Base-by-base conservation (phyloP, 2,888 invertebrate species). In the Nasonovia ribisnigri region DNA sequence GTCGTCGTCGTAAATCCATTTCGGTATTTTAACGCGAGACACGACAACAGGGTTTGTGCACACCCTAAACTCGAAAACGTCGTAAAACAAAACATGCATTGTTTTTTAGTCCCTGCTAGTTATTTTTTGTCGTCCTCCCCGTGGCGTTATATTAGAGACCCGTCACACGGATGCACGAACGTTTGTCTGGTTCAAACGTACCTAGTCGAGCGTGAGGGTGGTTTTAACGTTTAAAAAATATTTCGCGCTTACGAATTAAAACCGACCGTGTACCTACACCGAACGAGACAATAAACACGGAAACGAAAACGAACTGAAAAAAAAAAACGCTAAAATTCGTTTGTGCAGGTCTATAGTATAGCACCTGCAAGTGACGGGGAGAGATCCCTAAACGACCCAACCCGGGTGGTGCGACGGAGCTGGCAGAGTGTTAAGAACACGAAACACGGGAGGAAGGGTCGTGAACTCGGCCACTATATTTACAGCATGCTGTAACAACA, bases 151-250 rank as follows among this genome's bases (percentile, higher is more conserved):
- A 36, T 77, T 8, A 77, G 36, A 77, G 77, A 77, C 77, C 36
- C 77, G 77, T 77, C 77, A 77, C 36, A 77, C 77, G 36, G 36
- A 77, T 36, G 36, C 36, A 10, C 8, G 20, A 36, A 36, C 36
- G 20, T 77, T 77, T 77, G 77, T 20, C 77, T 3, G 36, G 77
- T 20, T 20, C 77, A 36, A 36, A 77, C 67, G n/a, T n/a, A 36
- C 77, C 36, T 36, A 36, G 77, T 20, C 20, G 8, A 36, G 36
- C 20, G 20, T n/a, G n/a, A 77, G 16, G 77, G 16, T 36, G 36
- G 36, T 36, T 77, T 77, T 67, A n/a, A 67, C n/a, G n/a, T 67
- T n/a, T 67, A 67, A 77, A 36, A 77, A 77, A 77, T 77, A 77
- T 77, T 77, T 77, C 67, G 20, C 6, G n/a, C 67, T 67, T 6